These are phyloP conservation scores for Potamilus streckersoni DNA, from an alignment of 1,140 invertebrate species.

Conservation along the genomic window DNA sequence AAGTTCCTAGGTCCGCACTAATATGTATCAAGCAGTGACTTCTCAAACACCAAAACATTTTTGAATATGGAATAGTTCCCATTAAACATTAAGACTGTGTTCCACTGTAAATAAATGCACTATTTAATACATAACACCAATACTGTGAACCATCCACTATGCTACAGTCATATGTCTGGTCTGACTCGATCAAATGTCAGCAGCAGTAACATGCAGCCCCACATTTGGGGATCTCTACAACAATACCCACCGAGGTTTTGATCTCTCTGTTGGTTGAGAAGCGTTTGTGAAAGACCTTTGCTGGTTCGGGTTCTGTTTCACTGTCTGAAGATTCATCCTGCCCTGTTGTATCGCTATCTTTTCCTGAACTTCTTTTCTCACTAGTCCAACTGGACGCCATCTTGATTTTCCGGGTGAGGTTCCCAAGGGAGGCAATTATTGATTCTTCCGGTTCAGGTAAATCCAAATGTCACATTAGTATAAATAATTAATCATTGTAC, in stretches of 20 bases:
- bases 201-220: background rate
- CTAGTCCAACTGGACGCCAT: slow-evolving; percentile 45
- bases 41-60: too few species aligned
- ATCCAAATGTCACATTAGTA: too few species aligned
- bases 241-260: slow-evolving; percentile 73
- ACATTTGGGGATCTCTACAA: slow-evolving; percentile 13
- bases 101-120: background rate
- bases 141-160: background rate
- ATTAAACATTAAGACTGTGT: too few species aligned
- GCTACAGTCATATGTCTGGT: background rate
- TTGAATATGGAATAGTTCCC: too few species aligned
- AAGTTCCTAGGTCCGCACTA: too few species aligned
- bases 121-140: background rate
- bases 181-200: too few species aligned
- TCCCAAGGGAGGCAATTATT: too few species aligned
- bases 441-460: too few species aligned
- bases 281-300: slow-evolving; percentile 75
- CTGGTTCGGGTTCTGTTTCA: slow-evolving; percentile 77
- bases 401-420: slow-evolving; percentile 16
- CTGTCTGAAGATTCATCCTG: slow-evolving; percentile 75
- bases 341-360: slow-evolving; percentile 30
- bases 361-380: slow-evolving; percentile 29
- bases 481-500: too few species aligned
- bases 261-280: slow-evolving; percentile 77
- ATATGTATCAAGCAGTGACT: too few species aligned